A percentile compares a stretch with the other conserved stretches of the same genome.
phyloP scores from a whole-genome alignment of 2,113 vertebrate genomes.

The Natator depressus region DNA sequence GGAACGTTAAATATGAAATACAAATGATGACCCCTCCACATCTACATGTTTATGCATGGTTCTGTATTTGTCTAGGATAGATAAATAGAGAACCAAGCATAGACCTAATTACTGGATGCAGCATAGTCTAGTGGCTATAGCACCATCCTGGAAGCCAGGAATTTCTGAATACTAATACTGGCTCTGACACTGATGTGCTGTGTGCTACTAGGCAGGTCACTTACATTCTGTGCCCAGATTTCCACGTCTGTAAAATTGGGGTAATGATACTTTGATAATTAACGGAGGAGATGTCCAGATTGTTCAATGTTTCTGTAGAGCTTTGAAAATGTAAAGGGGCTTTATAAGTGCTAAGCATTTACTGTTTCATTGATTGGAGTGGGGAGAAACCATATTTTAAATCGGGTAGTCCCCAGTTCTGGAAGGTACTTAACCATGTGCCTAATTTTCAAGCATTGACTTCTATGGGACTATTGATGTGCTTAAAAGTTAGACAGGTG shows the following conservation, averaged over 20 bases:
- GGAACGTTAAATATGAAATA: neutral
- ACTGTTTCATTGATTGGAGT: neutral
- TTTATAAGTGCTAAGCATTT: neutral
- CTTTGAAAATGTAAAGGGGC: neutral
- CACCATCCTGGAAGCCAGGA: neutral
- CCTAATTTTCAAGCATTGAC: neutral
- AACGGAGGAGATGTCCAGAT: no score
- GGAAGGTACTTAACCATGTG: neutral
- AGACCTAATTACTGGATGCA: neutral
- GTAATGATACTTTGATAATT: neutral
- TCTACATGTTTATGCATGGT: neutral
- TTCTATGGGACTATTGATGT: neutral
- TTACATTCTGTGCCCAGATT: neutral
- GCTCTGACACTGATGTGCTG: no score
- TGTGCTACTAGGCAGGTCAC: neutral
- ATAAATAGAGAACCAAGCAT: neutral
- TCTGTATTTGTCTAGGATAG: neutral
- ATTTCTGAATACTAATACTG: neutral
- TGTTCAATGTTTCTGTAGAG: neutral
- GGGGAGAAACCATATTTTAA: neutral
- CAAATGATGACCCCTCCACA: neutral
- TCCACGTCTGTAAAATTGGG: neutral
- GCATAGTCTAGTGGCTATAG: neutral
- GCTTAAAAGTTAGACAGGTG: neutral
- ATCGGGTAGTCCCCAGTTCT: neutral